Percentiles rank a stretch among this genome's conserved stretches.
Conservation (phyloP, 1,140 invertebrate species). For the Acyrthosiphon pisum region DNA sequence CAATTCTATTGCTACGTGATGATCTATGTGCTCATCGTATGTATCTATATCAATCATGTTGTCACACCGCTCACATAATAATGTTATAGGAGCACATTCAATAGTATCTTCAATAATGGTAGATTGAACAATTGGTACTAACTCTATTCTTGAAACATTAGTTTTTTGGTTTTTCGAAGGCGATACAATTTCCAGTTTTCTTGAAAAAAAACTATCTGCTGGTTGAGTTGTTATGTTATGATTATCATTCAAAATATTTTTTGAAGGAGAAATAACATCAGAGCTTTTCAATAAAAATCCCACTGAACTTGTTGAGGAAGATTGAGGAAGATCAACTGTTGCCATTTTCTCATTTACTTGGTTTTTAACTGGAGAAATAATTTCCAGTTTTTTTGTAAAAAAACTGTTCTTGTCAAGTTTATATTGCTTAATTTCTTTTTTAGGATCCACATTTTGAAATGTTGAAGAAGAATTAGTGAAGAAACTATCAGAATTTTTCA, state of each 20-base stretch:
- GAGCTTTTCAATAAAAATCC: background rate
- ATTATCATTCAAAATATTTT: background rate
- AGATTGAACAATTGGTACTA: background rate
- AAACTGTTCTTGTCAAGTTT: background rate
- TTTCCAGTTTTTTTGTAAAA: background rate
- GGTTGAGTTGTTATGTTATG: background rate
- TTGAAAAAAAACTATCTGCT: constrained; percentile 10
- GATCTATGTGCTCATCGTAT: constrained; percentile 60
- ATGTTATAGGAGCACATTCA: background rate
- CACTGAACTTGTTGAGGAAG: background rate
- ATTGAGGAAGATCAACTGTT: background rate
- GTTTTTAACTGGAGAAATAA: background rate
- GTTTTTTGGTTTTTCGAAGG: background rate
- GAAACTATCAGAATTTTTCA: background rate
- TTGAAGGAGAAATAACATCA: background rate
- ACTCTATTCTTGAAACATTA: too few species aligned
- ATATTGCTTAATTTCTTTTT: background rate
- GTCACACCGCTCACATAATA: constrained; percentile 58
- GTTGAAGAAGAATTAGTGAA: background rate
- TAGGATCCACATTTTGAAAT: background rate
- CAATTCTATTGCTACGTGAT: constrained; percentile 59
- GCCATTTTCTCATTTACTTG: background rate
- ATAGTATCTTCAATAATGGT: background rate
- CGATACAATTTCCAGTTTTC: constrained; percentile 42
- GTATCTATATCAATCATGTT: constrained; percentile 55